Conservation (phyloP, 1,140 invertebrate species). For the Oryctes rhinoceros region DNA sequence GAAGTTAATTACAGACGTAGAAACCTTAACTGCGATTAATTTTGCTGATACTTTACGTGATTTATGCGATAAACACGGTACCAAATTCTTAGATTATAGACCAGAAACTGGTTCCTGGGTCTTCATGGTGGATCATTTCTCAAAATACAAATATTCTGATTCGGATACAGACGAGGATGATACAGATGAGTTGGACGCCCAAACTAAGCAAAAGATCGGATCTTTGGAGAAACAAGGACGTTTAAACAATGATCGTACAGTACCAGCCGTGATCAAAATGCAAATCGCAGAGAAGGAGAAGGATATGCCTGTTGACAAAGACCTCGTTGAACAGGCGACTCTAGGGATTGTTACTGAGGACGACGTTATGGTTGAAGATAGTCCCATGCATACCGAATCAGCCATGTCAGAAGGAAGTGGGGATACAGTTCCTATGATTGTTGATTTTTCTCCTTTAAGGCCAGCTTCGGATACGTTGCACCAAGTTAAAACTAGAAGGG, state of each 20-base stretch:
- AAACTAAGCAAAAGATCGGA: constrained; percentile 30
- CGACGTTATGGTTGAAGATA: constrained; percentile 6
- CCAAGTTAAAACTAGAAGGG: constrained; percentile 37
- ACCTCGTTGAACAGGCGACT: not conserved
- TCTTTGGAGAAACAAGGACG: not conserved
- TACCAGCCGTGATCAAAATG: not conserved
- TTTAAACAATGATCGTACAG: not conserved
- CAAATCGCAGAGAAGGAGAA: not conserved
- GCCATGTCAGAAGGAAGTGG: not conserved
- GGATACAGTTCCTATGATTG: not conserved
- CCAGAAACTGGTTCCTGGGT: constrained; percentile 97
- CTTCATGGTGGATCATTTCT: constrained; percentile 94
- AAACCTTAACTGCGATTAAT: constrained; percentile 80
- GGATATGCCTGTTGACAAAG: not conserved
- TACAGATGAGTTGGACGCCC: constrained; percentile 43
- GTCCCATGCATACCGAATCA: not conserved
- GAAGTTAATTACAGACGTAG: constrained; percentile 81
- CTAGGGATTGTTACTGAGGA: not conserved
- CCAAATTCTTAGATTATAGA: constrained; percentile 93
- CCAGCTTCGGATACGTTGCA: constrained; percentile 25
- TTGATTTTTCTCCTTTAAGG: not conserved
- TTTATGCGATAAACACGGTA: constrained; percentile 85
- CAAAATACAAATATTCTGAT: constrained; percentile 75
- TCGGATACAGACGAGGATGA: constrained; percentile 37
- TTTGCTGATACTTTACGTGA: constrained; percentile 88